phyloP scores from a whole-genome alignment of 1,140 invertebrate species.

The Saccostrea echinata region DNA sequence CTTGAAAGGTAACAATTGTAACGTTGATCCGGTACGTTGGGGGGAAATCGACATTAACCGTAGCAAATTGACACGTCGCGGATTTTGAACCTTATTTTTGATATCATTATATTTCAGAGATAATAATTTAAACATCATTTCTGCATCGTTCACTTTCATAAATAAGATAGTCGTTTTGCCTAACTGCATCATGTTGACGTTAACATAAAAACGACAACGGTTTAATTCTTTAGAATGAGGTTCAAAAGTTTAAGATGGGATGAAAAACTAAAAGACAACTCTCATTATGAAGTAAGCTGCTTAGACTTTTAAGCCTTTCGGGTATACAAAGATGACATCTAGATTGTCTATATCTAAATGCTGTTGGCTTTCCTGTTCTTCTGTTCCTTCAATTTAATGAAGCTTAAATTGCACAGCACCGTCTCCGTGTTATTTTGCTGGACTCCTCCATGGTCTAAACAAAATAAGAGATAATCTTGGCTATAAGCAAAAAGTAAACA shows the following conservation, averaged over 20 bases:
- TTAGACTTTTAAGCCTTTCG: constrained; percentile 24
- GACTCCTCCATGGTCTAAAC: background rate
- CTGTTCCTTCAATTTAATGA: background rate
- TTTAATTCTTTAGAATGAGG: constrained; percentile 21
- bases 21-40: background rate
- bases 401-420: constrained; percentile 14
- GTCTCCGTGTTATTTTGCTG: background rate
- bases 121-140: constrained; percentile 40
- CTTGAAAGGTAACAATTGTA: constrained; percentile 5
- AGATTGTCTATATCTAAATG: constrained; percentile 9
- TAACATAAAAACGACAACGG: constrained; percentile 32
- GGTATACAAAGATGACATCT: constrained; percentile 7
- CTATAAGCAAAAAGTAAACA: constrained; percentile 14
- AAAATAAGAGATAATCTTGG: constrained; percentile 24
- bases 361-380: background rate
- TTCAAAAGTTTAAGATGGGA: constrained; percentile 39
- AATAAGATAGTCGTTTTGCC: constrained; percentile 17
- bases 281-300: constrained; percentile 33
- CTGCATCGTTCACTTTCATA: constrained; percentile 27
- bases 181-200: background rate
- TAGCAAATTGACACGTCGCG: constrained; percentile 17
- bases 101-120: constrained; percentile 28
- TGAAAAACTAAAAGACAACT: constrained; percentile 35
- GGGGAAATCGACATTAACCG: background rate
- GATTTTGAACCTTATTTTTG: constrained; percentile 5